Base-by-base conservation (phyloP, 2,797 vertebrate species). In the Borostomias antarcticus region DNA sequence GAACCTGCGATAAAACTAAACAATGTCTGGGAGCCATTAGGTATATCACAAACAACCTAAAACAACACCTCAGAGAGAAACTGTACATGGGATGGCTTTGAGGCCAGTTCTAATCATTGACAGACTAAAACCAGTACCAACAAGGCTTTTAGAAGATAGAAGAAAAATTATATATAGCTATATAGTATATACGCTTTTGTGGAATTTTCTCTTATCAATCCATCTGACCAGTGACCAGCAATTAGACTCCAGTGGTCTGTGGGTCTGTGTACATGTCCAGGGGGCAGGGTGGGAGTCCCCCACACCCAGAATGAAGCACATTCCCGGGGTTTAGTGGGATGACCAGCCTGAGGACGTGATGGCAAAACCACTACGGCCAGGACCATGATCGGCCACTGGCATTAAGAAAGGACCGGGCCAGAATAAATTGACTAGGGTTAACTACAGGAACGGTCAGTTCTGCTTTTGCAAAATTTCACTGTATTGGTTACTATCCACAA, bases 221-320 rank as follows among this genome's bases (percentile, higher is more conserved):
- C 43, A 62, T n/a, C 6, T n/a, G 45, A 50, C n/a, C 30, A 29
- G 51, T 29, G 50, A 54, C 33, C n/a, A 43, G 35, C 35, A 56
- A 32, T 48, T 13, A 13, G 5, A 17, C 35, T 23, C 50, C 23
- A 28, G 10, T 40, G 19, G 13, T 17, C 26, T 56, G 37, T 40
- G n/a, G 40, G 58, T n/a, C 13, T 43, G 26, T 32, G 4, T 50
- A 45, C 26, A 32, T 10, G 11, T 30, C 26, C 52, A 43, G 51
- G 40, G 51, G 52, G 52, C 51, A 45, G 63, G 63, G 52, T 43
- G 63, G 26, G n/a, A 45, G 19, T 32, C 13, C 26, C 21, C n/a
- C 19, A 37, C 37, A n/a, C 52, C 63, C 32, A 17, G 51, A 10
- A 10, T 19, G 21, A 32, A 45, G n/a, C 65, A 59, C 30, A 51